A percentile compares a stretch with the other conserved stretches of the same genome.
phyloP scores from a whole-genome alignment of 2,113 vertebrate species.

The Butorides virescens region DNA sequence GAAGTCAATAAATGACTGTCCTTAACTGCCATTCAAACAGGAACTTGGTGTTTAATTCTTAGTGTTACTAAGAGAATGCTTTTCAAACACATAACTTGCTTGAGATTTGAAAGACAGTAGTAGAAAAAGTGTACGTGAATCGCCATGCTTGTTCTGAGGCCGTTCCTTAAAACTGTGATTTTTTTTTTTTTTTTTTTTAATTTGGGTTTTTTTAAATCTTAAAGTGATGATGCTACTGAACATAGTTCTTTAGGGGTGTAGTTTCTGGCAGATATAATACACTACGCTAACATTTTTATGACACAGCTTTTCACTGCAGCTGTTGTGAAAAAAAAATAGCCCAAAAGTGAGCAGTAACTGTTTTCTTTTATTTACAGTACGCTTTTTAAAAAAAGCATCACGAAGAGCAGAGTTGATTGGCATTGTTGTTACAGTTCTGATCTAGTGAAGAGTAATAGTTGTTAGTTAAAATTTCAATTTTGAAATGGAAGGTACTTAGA shows the following conservation, averaged over 20 bases:
- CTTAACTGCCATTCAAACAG: conserved; percentile 40
- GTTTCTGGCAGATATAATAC: background rate
- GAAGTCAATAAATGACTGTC: background rate
- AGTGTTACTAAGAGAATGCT: background rate
- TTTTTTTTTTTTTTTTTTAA: background rate
- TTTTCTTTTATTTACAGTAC: background rate
- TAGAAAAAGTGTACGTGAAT: rapidly evolving
- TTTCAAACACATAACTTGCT: background rate
- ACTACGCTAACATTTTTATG: background rate
- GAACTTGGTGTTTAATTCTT: background rate
- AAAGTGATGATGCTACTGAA: background rate
- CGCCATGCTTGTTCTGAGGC: background rate
- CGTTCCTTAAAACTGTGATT: background rate
- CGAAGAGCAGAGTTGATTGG: background rate
- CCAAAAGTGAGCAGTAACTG: background rate
- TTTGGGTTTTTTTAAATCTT: background rate
- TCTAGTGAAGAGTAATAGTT: background rate
- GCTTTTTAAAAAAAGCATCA: background rate
- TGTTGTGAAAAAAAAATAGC: background rate
- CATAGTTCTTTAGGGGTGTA: background rate
- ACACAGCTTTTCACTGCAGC: background rate
- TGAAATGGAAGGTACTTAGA: background rate
- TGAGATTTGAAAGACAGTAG: background rate
- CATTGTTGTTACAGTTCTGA: background rate
- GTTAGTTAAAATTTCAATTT: background rate